Conservation (phyloP, 2,113 vertebrate genomes). For the Polyodon spathula region DNA sequence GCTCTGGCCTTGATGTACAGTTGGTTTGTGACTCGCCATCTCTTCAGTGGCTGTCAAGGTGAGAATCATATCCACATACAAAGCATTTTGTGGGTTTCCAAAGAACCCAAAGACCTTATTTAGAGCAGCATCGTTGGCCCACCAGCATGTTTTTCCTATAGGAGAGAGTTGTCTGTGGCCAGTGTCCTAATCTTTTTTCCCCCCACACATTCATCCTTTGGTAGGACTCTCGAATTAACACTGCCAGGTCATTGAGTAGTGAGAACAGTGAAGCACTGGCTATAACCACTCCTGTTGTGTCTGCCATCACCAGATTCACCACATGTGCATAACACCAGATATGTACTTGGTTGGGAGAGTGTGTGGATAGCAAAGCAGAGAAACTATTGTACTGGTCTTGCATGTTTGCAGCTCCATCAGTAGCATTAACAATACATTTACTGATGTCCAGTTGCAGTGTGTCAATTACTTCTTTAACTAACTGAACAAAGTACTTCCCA, state of each 20-base stretch:
- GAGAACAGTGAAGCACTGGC: too few relatives aligned
- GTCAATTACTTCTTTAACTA: not conserved
- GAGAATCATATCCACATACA: constrained; percentile 20
- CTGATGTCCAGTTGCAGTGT: not conserved
- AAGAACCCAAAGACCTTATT: constrained; percentile 24
- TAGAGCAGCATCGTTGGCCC: constrained; percentile 23
- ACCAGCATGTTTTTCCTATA: constrained; percentile 17
- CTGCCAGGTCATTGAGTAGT: not conserved
- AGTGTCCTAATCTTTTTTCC: too few relatives aligned
- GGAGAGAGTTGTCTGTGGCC: too few relatives aligned
- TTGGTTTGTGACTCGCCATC: not conserved
- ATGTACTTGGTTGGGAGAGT: not conserved
- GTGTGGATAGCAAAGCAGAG: not conserved
- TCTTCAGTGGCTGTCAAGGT: constrained; percentile 12
- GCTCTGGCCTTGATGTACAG: not conserved
- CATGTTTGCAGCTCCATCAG: constrained; percentile 8
- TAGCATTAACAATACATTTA: not conserved
- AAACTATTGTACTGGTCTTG: not conserved
- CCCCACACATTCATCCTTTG: too few relatives aligned
- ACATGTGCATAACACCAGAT: too few relatives aligned
- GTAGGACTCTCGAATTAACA: not conserved
- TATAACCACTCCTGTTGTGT: too few relatives aligned
- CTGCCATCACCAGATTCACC: not conserved
- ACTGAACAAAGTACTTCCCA: not conserved
- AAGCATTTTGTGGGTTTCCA: constrained; percentile 18